Evolutionary conservation across 1,140 invertebrate species (phyloP), one percentile per base, ranked within the genome.

Genomic region (Achroia grisella): DNA sequence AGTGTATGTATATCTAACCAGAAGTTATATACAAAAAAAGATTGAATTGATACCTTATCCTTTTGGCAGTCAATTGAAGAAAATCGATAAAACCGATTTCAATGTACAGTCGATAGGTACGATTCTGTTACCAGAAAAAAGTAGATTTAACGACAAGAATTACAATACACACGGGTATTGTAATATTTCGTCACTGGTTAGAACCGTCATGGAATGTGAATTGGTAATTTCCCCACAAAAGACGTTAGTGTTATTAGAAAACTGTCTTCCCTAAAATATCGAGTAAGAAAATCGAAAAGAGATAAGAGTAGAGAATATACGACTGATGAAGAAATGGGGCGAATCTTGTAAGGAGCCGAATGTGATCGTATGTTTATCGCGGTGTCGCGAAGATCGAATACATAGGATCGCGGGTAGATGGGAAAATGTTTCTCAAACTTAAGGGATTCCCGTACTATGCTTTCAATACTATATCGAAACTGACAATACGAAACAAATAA

Each of bases 361-460:
- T 12, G 43, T 13, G 44, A 39, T 32, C 44, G 36, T 39, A 37
- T 40, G 37, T 41, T 48, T 41, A 48, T 48, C 45, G 45, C 23
- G 34, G 8, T 6, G 17, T 11, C 43, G 11, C 43, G 12, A 39
- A 47, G 39, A 34, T 44, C 43, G 43, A 37, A 41, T 30, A 48
- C 37, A 48, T 41, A 40, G 36, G 17, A 35, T 35, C 32, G 32
- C 34, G 11, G 10, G 11, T 12, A 44, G 36, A 44, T 44, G 33
- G 42, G 42, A 44, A 43, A 44, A 44, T 34, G 42, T 44, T 44
- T 30, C 42, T 44, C 12, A 17, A 33, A 34, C 41, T 10, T 17
- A 14, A 4, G 30, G 6, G 10, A 12, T 5, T 9, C 41, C 41
- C 31, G 10, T 43, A 43, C 41, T 17, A 33, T 5, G 17, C 2